These are phyloP conservation scores for Epinotia demarniana DNA, from an alignment of 2,888 invertebrate genomes.

Conservation along the genomic window DNA sequence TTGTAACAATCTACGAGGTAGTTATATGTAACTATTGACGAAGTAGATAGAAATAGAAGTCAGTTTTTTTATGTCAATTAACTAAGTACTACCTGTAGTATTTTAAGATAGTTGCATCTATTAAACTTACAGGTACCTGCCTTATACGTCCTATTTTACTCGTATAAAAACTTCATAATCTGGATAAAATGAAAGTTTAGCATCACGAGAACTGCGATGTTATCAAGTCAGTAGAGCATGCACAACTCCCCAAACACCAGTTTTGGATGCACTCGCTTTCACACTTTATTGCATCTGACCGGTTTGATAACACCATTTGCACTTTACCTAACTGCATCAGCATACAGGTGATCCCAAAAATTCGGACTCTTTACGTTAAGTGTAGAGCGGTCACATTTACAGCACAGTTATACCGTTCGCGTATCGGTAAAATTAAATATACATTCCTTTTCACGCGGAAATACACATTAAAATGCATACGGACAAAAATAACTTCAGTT, in stretches of 20 bases:
- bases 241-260: slow-evolving; percentile 1
- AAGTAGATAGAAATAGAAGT: too few relatives aligned
- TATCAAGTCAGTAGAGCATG: slow-evolving; percentile 1
- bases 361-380: slow-evolving; percentile 39
- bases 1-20: too few relatives aligned
- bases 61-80: too few relatives aligned
- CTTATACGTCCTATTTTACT: too few relatives aligned
- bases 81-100: too few relatives aligned
- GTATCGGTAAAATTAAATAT: slow-evolving; percentile 34
- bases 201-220: background rate
- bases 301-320: slow-evolving; percentile 36
- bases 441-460: slow-evolving; percentile 20
- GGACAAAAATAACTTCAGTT: too few relatives aligned
- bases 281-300: slow-evolving; percentile 34
- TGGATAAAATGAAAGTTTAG: background rate
- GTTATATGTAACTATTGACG: too few relatives aligned
- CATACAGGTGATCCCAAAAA: slow-evolving; percentile 27
- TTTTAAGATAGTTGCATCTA: too few relatives aligned
- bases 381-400: slow-evolving; percentile 22
- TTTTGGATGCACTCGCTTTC: slow-evolving; percentile 35
- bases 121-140: too few relatives aligned
- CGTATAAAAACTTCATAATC: slow-evolving; percentile 2
- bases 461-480: background rate
- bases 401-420: slow-evolving; percentile 33
- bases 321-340: slow-evolving; percentile 36